Percentiles rank a stretch among this genome's conserved stretches.
These are phyloP conservation scores for Microctenopoma steveboyesi DNA, from an alignment of 2,797 vertebrate species.

Conservation along the genomic window DNA sequence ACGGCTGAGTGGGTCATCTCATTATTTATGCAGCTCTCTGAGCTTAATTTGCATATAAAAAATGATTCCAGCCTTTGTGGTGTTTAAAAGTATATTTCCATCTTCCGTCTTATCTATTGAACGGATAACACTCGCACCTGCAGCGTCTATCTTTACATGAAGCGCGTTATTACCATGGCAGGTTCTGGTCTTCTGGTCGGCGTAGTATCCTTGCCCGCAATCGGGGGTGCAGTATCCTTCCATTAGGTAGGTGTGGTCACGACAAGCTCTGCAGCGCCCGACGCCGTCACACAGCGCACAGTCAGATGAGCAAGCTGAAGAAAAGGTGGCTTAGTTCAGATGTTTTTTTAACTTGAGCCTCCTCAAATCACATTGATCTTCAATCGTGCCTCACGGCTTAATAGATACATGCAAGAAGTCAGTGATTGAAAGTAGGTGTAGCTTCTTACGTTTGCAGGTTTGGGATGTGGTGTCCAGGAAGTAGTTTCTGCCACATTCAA, in stretches of 20 bases:
- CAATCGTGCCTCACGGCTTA: too few species aligned
- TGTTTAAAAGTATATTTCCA: neutral
- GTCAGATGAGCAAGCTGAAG: slow-evolving; percentile 87
- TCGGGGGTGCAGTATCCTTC: slow-evolving; percentile 84
- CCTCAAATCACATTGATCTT: too few species aligned
- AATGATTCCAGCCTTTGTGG: neutral
- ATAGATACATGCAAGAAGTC: too few species aligned
- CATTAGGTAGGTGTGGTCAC: slow-evolving; percentile 82
- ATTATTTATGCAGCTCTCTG: slow-evolving; percentile 31
- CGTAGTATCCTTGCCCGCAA: slow-evolving; percentile 87
- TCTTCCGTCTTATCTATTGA: too few species aligned
- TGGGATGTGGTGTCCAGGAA: slow-evolving; percentile 73
- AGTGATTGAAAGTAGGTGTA: too few species aligned
- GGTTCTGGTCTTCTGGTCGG: slow-evolving; percentile 75
- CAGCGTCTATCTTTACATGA: too few species aligned
- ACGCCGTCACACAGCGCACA: slow-evolving; percentile 86
- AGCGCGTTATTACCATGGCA: slow-evolving; percentile 83
- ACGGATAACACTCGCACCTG: too few species aligned
- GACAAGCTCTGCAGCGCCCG: slow-evolving; percentile 84
- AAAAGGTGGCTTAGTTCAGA: neutral
- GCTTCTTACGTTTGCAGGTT: slow-evolving; percentile 84
- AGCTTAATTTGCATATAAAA: slow-evolving; percentile 13
- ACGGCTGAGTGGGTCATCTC: slow-evolving; percentile 23
- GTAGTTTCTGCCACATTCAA: slow-evolving; percentile 81
- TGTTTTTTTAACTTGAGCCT: too few species aligned